Base-by-base conservation (phyloP, 2,888 invertebrate genomes). In the Cryptosula pallasiana region DNA sequence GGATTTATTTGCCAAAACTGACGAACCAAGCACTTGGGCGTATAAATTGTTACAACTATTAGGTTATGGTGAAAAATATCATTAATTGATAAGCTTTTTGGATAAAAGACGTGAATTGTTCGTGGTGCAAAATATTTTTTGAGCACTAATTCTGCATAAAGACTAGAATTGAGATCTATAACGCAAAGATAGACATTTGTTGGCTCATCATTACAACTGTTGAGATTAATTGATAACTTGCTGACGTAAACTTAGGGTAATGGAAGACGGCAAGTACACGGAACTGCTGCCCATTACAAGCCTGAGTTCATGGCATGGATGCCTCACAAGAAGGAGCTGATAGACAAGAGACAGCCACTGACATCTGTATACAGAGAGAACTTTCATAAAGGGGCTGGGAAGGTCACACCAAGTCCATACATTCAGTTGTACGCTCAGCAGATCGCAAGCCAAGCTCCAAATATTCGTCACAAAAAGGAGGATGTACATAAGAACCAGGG, bases 201-300 rank as follows among this genome's bases (percentile, higher is more conserved):
- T n/a, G n/a, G n/a, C n/a, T n/a, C n/a, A n/a, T n/a, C n/a, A n/a
- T n/a, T n/a, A n/a, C n/a, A n/a, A n/a, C n/a, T n/a, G n/a, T n/a
- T n/a, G n/a, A n/a, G n/a, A n/a, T n/a, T n/a, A n/a, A n/a, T n/a
- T n/a, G n/a, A n/a, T 80, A 80, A 73, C 82, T 83, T 76, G 81
- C 80, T 75, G 78, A 81, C 81, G 81, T 81, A 76, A 77, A 72
- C 36, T 57, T 77, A 82, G 82, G 81, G 81, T 57, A 74, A 81
- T 23, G 82, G 81, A n/a, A 75, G 78, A 70, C 77, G 78, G 55
- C 74, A 81, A 32, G 77, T 79, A 35, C 77, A 78, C 54, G 77
- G 78, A 71, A 74, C 75, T 20, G 78, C 79, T 1, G 79, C 78
- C 58, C 73, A 73, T 23, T 79, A 76, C 72, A 78, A 80, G 72